Conservation (phyloP, 2,888 invertebrate genomes). For the Drosophila mimica region DNA sequence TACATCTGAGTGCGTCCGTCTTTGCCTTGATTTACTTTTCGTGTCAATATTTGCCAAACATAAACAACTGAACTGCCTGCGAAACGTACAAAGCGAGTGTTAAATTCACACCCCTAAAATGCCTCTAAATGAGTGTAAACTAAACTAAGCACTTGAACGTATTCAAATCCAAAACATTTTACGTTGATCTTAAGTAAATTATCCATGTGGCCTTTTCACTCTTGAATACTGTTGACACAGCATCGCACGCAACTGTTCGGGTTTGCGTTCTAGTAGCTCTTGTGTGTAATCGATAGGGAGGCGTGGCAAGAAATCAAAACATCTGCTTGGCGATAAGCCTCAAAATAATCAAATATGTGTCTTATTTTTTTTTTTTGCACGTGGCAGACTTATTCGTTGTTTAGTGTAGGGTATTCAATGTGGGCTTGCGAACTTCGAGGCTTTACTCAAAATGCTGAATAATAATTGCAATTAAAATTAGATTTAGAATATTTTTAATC, state of each 20-base stretch:
- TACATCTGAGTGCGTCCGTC: conserved; percentile 42
- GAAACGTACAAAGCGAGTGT: conserved; percentile 36
- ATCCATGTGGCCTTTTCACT: conserved; percentile 18
- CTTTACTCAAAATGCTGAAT: background rate
- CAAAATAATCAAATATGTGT: background rate
- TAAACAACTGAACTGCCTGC: conserved; percentile 31
- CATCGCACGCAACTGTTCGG: conserved; percentile 25
- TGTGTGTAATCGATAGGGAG: conserved; percentile 36
- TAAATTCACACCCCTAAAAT: conserved; percentile 71
- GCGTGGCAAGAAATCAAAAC: conserved; percentile 29
- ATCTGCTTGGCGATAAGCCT: conserved; percentile 38
- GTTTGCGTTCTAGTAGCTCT: conserved; percentile 16
- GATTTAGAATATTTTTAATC: background rate
- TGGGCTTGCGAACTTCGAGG: background rate
- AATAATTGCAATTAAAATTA: background rate
- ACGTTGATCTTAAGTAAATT: conserved; percentile 30
- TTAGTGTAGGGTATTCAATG: conserved; percentile 9
- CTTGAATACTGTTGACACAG: conserved; percentile 44
- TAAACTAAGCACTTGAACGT: conserved; percentile 25
- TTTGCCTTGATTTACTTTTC: conserved; percentile 66
- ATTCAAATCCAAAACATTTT: conserved; percentile 20
- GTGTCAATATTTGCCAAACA: conserved; percentile 54
- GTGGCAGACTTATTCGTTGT: background rate
- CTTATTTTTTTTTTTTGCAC: background rate
- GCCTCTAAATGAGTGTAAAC: conserved; percentile 45